phyloP scores from a whole-genome alignment of 2,888 invertebrate genomes.

The Mechanitis messenoides region DNA sequence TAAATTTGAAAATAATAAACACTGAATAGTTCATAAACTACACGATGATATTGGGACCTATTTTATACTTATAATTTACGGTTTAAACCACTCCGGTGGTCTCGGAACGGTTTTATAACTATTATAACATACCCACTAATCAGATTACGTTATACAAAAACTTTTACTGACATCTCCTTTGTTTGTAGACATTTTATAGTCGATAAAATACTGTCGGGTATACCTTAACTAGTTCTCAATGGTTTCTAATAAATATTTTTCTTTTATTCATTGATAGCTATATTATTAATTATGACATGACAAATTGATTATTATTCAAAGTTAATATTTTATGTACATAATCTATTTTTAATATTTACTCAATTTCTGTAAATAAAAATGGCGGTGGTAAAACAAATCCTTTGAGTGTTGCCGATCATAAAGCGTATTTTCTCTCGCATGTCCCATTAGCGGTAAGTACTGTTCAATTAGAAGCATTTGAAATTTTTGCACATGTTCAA shows the following conservation, averaged over 20 bases:
- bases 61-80: slow-evolving; percentile 7
- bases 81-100: slow-evolving; percentile 24
- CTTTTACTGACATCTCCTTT: slow-evolving; percentile 25
- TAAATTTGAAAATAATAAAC: no score
- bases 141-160: slow-evolving; percentile 28
- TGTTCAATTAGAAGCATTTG: slow-evolving; percentile 13
- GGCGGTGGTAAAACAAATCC: background rate
- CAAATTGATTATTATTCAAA: no score
- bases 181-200: slow-evolving; percentile 20
- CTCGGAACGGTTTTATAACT: slow-evolving; percentile 17
- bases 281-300: background rate
- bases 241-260: background rate
- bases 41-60: background rate
- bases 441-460: background rate
- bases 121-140: slow-evolving; percentile 28
- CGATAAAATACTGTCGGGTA: slow-evolving; percentile 2
- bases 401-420: slow-evolving; percentile 4
- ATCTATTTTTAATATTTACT: background rate
- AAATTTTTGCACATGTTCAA: slow-evolving; percentile 22
- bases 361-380: slow-evolving; percentile 1
- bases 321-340: no score
- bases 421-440: slow-evolving; percentile 5
- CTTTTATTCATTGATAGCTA: background rate
- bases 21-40: background rate
- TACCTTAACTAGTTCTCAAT: background rate